Conservation (phyloP, 35 echinoderm and acorn worm species). For the Lytechinus pictus region DNA sequence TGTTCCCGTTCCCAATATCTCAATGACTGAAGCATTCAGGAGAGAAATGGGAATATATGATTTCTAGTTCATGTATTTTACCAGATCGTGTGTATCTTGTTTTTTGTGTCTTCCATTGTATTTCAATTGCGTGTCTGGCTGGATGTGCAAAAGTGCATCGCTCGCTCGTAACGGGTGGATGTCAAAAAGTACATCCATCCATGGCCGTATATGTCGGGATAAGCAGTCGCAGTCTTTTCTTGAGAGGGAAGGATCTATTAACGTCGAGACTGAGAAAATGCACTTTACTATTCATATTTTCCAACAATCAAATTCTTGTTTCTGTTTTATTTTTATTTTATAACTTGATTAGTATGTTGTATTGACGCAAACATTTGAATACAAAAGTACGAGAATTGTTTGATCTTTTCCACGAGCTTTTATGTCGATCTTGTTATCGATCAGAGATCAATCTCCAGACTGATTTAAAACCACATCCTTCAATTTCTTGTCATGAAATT, state of each 20-base stretch:
- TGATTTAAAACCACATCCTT: background rate
- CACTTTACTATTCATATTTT: background rate
- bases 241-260: background rate
- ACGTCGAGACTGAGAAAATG: conserved; percentile 8
- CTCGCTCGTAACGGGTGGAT: background rate
- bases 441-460: background rate
- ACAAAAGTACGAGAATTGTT: background rate
- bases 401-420: background rate
- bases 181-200: conserved; percentile 11
- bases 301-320: background rate
- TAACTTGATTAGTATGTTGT: background rate
- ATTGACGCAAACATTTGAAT: background rate
- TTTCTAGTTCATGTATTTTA: background rate
- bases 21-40: background rate
- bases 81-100: background rate
- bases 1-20: conserved; percentile 18
- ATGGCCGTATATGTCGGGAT: background rate
- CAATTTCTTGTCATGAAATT: background rate
- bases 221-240: background rate
- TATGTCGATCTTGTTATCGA: background rate
- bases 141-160: conserved; percentile 9
- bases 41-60: conserved; percentile 4
- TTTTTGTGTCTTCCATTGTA: conserved; percentile 11
- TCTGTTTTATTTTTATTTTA: background rate
- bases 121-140: background rate